These are phyloP conservation scores for Propithecus deckenii DNA, from an alignment of 2,797 vertebrate species.

Conservation along the genomic window DNA sequence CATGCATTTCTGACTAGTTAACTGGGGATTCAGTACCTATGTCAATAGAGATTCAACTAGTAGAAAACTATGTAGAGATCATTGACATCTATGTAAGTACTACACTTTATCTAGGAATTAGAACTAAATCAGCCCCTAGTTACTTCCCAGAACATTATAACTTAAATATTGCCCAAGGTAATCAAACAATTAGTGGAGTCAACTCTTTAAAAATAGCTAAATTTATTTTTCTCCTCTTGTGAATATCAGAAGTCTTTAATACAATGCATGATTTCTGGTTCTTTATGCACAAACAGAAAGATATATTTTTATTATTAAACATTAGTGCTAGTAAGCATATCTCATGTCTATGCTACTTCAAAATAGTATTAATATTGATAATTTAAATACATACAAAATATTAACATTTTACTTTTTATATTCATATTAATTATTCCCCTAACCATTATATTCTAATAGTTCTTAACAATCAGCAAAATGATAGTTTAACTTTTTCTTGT, in stretches of 20 bases:
- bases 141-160: background rate
- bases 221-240: background rate
- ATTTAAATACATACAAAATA: background rate
- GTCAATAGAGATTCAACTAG: background rate
- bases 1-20: background rate
- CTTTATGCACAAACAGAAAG: background rate
- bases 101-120: background rate
- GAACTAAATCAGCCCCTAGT: background rate
- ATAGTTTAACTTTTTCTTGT: background rate
- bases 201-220: background rate
- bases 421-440: background rate
- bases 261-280: background rate
- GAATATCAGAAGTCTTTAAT: background rate
- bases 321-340: background rate
- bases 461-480: background rate
- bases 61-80: background rate
- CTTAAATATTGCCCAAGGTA: background rate
- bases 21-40: background rate
- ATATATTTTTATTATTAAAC: background rate
- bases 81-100: background rate
- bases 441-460: background rate
- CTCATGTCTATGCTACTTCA: background rate
- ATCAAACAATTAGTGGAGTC: background rate
- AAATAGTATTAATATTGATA: background rate
- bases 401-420: background rate